Conservation (phyloP, 2,888 invertebrate genomes). For the Trichopria drosophilae region DNA sequence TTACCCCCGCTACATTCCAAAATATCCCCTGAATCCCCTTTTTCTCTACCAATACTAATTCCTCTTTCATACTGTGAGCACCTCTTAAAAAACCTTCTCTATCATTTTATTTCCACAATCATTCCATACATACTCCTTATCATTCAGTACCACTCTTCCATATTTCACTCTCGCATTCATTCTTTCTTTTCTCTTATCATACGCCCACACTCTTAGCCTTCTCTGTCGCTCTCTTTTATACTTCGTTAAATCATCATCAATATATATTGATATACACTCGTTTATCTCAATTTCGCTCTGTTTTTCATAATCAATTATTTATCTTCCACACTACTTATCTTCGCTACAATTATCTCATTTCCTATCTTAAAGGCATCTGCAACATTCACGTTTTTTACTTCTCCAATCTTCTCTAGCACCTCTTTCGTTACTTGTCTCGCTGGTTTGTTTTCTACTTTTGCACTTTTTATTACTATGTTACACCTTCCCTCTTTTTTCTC, state of each 20-base stretch:
- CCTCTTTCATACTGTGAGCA: too few species aligned
- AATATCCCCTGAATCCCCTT: conserved; percentile 6
- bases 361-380: not conserved
- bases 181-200: conserved; percentile 23
- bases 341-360: conserved; percentile 2
- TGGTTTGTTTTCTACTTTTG: too few species aligned
- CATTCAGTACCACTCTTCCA: too few species aligned
- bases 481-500: too few species aligned
- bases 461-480: too few species aligned
- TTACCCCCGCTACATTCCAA: conserved; percentile 16
- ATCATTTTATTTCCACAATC: too few species aligned
- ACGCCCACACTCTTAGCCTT: conserved; percentile 8
- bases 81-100: too few species aligned
- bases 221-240: conserved; percentile 22
- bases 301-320: conserved; percentile 22
- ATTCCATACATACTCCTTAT: too few species aligned
- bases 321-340: conserved; percentile 11
- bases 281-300: conserved; percentile 6
- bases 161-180: conserved; percentile 14
- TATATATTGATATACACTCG: conserved; percentile 19
- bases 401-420: not conserved
- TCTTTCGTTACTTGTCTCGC: too few species aligned
- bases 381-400: not conserved
- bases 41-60: too few species aligned
- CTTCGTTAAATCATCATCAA: conserved; percentile 28